phyloP scores from a whole-genome alignment of 2,888 invertebrate species.

The Lepidocyrtinus sp. region DNA sequence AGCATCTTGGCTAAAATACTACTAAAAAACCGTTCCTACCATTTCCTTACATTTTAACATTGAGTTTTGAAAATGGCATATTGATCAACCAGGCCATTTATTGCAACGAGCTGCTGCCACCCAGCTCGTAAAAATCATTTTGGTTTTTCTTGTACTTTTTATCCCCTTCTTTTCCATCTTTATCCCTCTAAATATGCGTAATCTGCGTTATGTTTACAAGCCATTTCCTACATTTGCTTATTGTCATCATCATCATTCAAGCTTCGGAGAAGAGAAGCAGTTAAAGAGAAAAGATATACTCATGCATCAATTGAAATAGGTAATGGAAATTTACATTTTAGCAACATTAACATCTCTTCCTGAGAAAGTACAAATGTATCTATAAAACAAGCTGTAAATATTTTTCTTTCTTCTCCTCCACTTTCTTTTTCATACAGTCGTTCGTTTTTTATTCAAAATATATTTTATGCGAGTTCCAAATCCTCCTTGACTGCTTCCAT shows the following conservation, averaged over 20 bases:
- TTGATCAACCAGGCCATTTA: no score
- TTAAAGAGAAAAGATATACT: neutral
- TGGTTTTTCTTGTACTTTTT: neutral
- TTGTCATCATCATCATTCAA: constrained; percentile 6
- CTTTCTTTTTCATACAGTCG: neutral
- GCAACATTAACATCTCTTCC: neutral
- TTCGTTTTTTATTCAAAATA: constrained; percentile 11
- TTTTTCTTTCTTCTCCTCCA: neutral
- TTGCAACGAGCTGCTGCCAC: constrained; percentile 15
- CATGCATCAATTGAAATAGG: constrained; percentile 1
- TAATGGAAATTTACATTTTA: constrained; percentile 16
- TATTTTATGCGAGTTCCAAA: constrained; percentile 64
- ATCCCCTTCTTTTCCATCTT: constrained; percentile 7
- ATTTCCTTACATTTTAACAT: no score
- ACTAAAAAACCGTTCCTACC: constrained; percentile 5
- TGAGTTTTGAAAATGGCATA: no score
- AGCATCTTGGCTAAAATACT: neutral
- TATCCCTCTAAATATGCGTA: constrained; percentile 16
- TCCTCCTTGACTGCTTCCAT: constrained; percentile 68
- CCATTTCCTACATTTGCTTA: constrained; percentile 30
- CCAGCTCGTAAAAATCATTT: constrained; percentile 3
- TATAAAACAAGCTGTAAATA: constrained; percentile 17
- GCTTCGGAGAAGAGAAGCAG: neutral
- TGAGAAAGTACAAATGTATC: constrained; percentile 6
- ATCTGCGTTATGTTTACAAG: constrained; percentile 19